Evolutionary conservation across 1,140 invertebrate species (phyloP), one percentile per base, ranked within the genome.

Genomic region (Drosophila virilis): DNA sequence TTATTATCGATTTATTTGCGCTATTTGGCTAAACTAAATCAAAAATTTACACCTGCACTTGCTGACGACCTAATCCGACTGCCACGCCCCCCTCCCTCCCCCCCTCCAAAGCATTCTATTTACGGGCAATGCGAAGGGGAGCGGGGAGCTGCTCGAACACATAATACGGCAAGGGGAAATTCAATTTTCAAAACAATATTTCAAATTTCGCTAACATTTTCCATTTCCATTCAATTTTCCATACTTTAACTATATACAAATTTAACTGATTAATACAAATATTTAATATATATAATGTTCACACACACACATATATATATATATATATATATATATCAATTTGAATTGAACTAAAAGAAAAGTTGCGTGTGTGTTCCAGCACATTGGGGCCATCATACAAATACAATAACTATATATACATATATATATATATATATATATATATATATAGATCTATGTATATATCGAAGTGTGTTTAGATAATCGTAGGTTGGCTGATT

Each of bases 311-410:
- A n/a, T 13, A 46, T 28, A 52, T 54, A 48, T 55, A 52, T 51
- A 12, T 42, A 59, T 58, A 57, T 52, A 59, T 42, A 37, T 37
- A 37, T 51, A 80, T 78, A 28, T 28, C 12, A 42, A 48, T 74
- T 81, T 70, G 68, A 84, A 84, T 84, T 85, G 78, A 85, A 85
- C 81, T 85, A 85, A 85, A 86, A 81, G 17, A 74, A 69, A 78
- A 73, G 60, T 66, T 74, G 57, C 15, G 17, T 46, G 57, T 46
- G 57, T 74, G 50, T 74, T 59, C 42, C 54, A 42, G 68, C 60
- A 33, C 15, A 55, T 13, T 9, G 42, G 22, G 40, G 38, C 43
- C 43, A 57, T n/a, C 52, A 28, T 38, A 57, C 32, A 52, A 52
- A 52, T 52, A 51, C 28, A 51, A 51, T 35, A 60, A 55, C 43